Evolutionary conservation across 2,888 invertebrate genomes (phyloP).

Genomic region (Volucella inanis): DNA sequence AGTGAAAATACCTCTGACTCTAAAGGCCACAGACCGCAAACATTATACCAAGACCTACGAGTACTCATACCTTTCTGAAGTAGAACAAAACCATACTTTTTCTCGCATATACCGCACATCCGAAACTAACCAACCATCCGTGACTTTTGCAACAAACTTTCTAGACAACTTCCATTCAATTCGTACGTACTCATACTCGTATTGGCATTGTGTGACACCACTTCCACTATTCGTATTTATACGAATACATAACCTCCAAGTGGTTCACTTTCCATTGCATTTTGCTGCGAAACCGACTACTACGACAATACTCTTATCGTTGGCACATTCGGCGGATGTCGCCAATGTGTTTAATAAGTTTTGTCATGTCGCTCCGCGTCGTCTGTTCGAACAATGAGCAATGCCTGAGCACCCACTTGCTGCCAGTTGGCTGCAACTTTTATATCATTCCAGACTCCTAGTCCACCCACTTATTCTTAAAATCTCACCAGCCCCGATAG

Average conservation of each 20-base stretch:
- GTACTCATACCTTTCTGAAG: background rate
- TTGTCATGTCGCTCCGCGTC: slow-evolving; percentile 69
- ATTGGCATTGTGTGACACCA: slow-evolving; percentile 52
- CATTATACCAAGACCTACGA: background rate
- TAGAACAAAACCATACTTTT: slow-evolving; percentile 38
- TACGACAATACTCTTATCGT: slow-evolving; percentile 8
- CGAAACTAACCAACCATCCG: slow-evolving; percentile 51
- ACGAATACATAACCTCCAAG: slow-evolving; percentile 33
- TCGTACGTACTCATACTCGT: slow-evolving; percentile 4
- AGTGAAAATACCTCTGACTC: slow-evolving; percentile 14
- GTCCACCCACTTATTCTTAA: slow-evolving; percentile 64
- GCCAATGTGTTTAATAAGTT: slow-evolving; percentile 68
- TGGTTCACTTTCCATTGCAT: slow-evolving; percentile 31
- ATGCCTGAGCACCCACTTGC: slow-evolving; percentile 63
- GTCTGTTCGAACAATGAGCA: slow-evolving; percentile 53
- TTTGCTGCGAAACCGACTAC: slow-evolving; percentile 20
- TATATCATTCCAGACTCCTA: slow-evolving; percentile 54
- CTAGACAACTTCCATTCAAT: slow-evolving; percentile 59
- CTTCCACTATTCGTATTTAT: slow-evolving; percentile 37
- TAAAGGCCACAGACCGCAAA: slow-evolving; percentile 20
- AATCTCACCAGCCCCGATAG: slow-evolving; percentile 17
- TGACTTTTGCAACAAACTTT: slow-evolving; percentile 69
- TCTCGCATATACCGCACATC: slow-evolving; percentile 30
- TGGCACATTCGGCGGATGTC: slow-evolving; percentile 56
- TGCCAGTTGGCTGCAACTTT: slow-evolving; percentile 71